Evolutionary conservation across 1,140 invertebrate genomes (phyloP).

Genomic region (Dinothrombium tinctorium): DNA sequence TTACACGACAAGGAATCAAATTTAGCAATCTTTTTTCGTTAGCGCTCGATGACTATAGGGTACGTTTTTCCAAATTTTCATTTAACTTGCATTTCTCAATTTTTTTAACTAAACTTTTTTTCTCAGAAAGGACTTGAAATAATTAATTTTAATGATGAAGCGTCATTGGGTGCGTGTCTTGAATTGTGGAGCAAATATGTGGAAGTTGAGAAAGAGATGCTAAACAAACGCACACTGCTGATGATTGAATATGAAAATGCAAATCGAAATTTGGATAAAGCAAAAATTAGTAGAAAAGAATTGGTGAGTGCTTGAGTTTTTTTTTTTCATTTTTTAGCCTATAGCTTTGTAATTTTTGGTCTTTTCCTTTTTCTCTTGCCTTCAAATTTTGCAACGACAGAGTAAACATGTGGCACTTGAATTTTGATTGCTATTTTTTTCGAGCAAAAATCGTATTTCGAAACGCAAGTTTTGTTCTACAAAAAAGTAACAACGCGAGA

Average conservation of each 20-base stretch:
- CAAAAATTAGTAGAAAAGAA: conserved; percentile 22
- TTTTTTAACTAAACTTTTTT: no score
- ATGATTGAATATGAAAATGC: conserved; percentile 25
- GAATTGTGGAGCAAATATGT: conserved; percentile 22
- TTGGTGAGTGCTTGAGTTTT: conserved; percentile 20
- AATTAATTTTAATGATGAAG: conserved; percentile 21
- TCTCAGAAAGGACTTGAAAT: conserved; percentile 20
- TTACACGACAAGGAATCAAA: conserved; percentile 4
- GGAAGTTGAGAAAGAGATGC: conserved; percentile 24
- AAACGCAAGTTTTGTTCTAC: no score
- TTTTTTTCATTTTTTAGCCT: no score
- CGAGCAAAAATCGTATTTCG: no score
- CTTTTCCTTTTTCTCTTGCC: no score
- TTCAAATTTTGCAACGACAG: no score
- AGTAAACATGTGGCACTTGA: no score
- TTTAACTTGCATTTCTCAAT: background rate
- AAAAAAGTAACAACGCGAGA: no score
- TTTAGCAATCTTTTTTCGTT: conserved; percentile 15
- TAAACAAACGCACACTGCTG: conserved; percentile 22
- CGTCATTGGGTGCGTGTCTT: conserved; percentile 21
- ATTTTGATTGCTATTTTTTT: no score
- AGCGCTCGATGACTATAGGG: conserved; percentile 14
- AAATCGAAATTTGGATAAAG: conserved; percentile 22
- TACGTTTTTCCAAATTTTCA: conserved; percentile 1
- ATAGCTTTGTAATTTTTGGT: no score